These are phyloP conservation scores for Cyclina sinensis DNA, from an alignment of 1,140 invertebrate species.

Conservation along the genomic window DNA sequence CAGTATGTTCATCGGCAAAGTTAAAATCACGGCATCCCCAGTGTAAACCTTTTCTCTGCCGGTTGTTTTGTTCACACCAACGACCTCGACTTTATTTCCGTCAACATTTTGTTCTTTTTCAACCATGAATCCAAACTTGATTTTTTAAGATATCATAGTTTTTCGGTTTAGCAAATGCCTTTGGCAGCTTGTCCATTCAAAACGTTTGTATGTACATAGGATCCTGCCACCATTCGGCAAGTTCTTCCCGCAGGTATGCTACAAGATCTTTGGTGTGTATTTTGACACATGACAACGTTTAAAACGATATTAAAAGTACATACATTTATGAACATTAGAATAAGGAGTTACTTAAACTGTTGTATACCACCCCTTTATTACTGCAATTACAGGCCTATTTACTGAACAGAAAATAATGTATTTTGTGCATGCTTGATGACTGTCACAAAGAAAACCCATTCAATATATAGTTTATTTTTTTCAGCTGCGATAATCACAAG, in stretches of 20 bases:
- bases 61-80: background rate
- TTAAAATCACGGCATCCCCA: constrained; percentile 70
- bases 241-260: constrained; percentile 46
- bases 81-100: background rate
- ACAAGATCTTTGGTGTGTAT: constrained; percentile 59
- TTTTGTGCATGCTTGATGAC: no score
- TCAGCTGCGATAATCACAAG: no score
- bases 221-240: constrained; percentile 69
- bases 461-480: no score
- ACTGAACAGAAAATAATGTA: no score
- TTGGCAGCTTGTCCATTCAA: constrained; percentile 66
- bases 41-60: background rate
- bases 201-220: constrained; percentile 56
- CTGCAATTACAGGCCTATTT: no score
- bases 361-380: no score
- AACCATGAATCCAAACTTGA: constrained; percentile 59
- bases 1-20: constrained; percentile 64
- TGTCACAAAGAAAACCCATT: no score
- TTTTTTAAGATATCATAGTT: constrained; percentile 22
- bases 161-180: constrained; percentile 61
- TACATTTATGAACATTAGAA: no score
- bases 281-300: constrained; percentile 25
- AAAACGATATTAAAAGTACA: no score
- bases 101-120: constrained; percentile 30
- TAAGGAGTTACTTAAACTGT: no score